Percentiles rank a stretch among this genome's conserved stretches.
These are phyloP conservation scores for Enteromius viviparus DNA, from an alignment of 2,797 vertebrate genomes.

Conservation along the genomic window DNA sequence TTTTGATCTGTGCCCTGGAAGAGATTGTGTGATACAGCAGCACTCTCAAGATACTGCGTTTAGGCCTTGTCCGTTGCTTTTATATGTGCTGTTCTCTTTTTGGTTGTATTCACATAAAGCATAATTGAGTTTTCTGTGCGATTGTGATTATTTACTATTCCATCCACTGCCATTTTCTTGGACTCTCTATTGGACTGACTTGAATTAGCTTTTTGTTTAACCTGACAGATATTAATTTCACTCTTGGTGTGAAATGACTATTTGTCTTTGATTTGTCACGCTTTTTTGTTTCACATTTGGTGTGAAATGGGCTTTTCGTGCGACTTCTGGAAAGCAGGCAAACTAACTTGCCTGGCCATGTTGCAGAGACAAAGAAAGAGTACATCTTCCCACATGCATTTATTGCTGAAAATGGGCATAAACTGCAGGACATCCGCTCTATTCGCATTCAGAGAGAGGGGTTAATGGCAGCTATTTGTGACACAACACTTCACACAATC, in stretches of 20 bases:
- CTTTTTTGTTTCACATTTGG: not conserved
- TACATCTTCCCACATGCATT: not conserved
- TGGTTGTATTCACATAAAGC: not conserved
- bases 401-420: not conserved
- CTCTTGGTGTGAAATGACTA: not conserved
- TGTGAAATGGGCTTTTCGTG: not conserved
- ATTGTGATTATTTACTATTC: not conserved
- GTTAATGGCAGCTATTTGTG: not conserved
- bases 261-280: not conserved
- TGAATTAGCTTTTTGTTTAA: slow-evolving; percentile 4
- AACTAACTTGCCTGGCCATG: not conserved
- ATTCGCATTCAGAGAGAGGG: not conserved
- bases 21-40: slow-evolving; percentile 4
- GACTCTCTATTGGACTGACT: not conserved
- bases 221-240: not conserved
- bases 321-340: not conserved
- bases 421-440: not conserved
- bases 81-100: not conserved
- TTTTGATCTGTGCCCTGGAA: slow-evolving; percentile 15
- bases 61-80: not conserved
- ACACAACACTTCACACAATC: not conserved
- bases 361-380: not conserved
- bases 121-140: not conserved
- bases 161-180: not conserved
- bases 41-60: not conserved